Conservation (phyloP, 1,140 invertebrate genomes). For the Scylla paramamosain region DNA sequence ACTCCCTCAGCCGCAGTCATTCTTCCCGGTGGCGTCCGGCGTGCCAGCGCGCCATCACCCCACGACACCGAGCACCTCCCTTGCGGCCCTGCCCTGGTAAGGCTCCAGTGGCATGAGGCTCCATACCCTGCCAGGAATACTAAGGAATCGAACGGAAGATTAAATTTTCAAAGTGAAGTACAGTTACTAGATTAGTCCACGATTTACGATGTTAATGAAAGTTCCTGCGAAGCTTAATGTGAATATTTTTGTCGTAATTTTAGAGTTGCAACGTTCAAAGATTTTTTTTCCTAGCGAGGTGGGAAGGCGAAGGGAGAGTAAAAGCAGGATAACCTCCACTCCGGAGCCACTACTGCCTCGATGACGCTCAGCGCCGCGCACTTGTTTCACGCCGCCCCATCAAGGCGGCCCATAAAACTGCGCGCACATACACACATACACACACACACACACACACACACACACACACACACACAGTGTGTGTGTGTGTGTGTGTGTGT, state of each 20-base stretch:
- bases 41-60: background rate
- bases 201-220: constrained; percentile 57
- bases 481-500: constrained; percentile 22
- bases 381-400: background rate
- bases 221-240: constrained; percentile 38
- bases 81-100: background rate
- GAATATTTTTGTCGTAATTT: constrained; percentile 62
- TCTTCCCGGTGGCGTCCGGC: background rate
- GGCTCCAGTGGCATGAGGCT: background rate
- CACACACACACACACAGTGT: background rate
- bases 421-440: too few species aligned
- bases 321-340: background rate
- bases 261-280: constrained; percentile 33
- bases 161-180: constrained; percentile 53
- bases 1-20: too few species aligned
- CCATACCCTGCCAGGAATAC: constrained; percentile 9
- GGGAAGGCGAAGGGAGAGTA: background rate
- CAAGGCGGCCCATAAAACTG: background rate
- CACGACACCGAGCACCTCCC: background rate
- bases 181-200: constrained; percentile 53
- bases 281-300: background rate
- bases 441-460: background rate
- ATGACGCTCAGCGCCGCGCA: background rate
- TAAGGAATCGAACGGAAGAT: constrained; percentile 32
- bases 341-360: background rate